Evolutionary conservation across 1,140 invertebrate species (phyloP), one percentile per base, ranked within the genome.

Genomic region (Drosophila sp.): DNA sequence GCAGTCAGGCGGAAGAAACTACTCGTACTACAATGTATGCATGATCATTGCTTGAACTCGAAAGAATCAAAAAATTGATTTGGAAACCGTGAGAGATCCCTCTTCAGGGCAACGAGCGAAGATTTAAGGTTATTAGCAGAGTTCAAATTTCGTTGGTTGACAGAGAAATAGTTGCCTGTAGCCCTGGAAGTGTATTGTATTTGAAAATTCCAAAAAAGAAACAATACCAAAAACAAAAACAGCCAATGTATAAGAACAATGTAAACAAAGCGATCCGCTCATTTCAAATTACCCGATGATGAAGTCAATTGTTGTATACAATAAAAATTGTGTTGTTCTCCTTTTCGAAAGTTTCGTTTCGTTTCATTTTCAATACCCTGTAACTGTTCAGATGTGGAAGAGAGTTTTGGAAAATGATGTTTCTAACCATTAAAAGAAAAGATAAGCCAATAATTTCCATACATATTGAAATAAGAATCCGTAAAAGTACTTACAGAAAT

Each of bases 261-360:
- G 82, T 87, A 87, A 87, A 87, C 83, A 87, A 83, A 83, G 69
- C 56, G 79, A 57, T 87, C 65, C 50, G 64, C 58, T 69, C 66
- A 87, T 87, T 89, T 75, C 79, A 87, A 87, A 83, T 87, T 87
- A 89, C 83, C 76, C 83, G 79, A 89, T 89, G 83, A 82, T 87
- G 83, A 87, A 87, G 83, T 87, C 83, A 89, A 87, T 87, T 87
- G 83, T 87, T 87, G 83, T 87, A 89, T 87, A 87, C 83, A 82
- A 87, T 81, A 86, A 65, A 72, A 51, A 64, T 41, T 77, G 53
- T 69, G 41, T 65, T 79, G 69, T 82, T 86, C 78, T 66, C 76
- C 76, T 70, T 69, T 61, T 59, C 62, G 36, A 89, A 87, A 76
- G 65, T 87, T 72, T 78, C 65, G 56, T 46, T 64, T 77, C 58